Base-by-base conservation (phyloP, 2,888 invertebrate species). In the Laspeyria flexula region DNA sequence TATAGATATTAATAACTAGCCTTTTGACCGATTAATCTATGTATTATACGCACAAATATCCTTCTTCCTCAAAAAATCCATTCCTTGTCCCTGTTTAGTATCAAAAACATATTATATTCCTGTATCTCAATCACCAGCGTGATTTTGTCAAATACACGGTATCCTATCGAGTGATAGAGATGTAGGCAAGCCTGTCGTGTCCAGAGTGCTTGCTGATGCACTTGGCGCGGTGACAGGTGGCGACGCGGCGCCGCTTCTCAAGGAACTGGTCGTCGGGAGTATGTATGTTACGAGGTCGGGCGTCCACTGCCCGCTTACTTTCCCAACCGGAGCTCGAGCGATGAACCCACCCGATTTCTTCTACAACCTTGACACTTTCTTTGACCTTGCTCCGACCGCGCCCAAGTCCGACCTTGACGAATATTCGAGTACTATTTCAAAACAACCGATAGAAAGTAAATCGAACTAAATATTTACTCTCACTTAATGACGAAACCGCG, bases 341-440 rank as follows among this genome's bases (percentile, higher is more conserved):
- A 86, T 88, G 90, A 90, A 85, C 91, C 79, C 84, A 70, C 67
- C 83, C 82, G 90, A 90, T 90, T 91, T 89, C 92, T 88, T 88
- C 85, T 81, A 80, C 81, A 92, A 76, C 92, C 92, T 92, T 92
- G 92, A 92, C 90, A 91, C 90, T 90, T 91, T 91, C 90, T 90
- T 81, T 88, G 83, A 87, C 90, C 91, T 90, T 91, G 88, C 79
- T 71, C 54, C 60, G 55, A 50, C 65, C 65, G 65, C 68, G 48
- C 71, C 79, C 78, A 75, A 79, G 73, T 78, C 63, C 75, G 87
- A 85, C 90, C 91, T 91, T 90, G 87, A 81, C 74, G 65, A 74
- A 78, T 73, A 68, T 62, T 55, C 56, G 50, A 63, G 43, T 50
- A 55, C 66, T 66, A 77, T 75, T 71, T 68, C 57, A 78, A 58